These are phyloP conservation scores for Takifugu flavidus DNA, from an alignment of 2,113 vertebrate species.

Conservation along the genomic window DNA sequence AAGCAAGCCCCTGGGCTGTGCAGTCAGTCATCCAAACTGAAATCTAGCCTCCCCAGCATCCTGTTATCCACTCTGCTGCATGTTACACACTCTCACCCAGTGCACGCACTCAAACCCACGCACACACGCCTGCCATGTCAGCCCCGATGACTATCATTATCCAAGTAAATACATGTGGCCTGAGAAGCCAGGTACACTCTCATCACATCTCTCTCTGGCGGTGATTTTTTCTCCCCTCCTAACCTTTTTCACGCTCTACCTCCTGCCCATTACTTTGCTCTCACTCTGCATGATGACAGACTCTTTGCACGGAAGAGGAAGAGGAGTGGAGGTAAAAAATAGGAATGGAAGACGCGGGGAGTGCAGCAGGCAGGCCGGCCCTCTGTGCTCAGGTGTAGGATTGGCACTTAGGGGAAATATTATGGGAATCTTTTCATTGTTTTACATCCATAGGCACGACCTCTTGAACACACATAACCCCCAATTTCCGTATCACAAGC, in stretches of 20 bases:
- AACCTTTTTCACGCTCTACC: slow-evolving; percentile 67
- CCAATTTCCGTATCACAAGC: background rate
- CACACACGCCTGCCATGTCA: slow-evolving; percentile 51
- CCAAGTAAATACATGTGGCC: slow-evolving; percentile 74
- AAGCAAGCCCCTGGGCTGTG: slow-evolving; percentile 22
- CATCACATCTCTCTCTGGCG: slow-evolving; percentile 50
- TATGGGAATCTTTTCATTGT: background rate
- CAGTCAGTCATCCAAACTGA: slow-evolving; percentile 43
- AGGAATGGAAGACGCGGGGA: slow-evolving; percentile 13
- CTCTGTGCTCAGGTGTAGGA: slow-evolving; percentile 47
- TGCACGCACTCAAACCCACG: slow-evolving; percentile 35
- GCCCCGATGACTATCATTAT: slow-evolving; percentile 72
- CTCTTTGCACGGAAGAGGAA: slow-evolving; percentile 30
- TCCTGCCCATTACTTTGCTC: slow-evolving; percentile 46
- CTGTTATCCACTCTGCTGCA: background rate
- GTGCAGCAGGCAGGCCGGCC: slow-evolving; percentile 44
- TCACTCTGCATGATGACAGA: slow-evolving; percentile 34
- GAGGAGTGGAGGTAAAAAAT: background rate
- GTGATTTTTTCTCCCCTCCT: slow-evolving; percentile 57
- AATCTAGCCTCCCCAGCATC: slow-evolving; percentile 44
- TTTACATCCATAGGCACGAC: slow-evolving; percentile 12
- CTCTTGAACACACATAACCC: background rate
- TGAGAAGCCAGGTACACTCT: slow-evolving; percentile 54
- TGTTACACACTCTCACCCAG: slow-evolving; percentile 30
- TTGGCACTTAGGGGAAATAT: slow-evolving; percentile 1